Evolutionary conservation across 2,888 invertebrate species (phyloP).

Genomic region (Caenorhabditis becei): DNA sequence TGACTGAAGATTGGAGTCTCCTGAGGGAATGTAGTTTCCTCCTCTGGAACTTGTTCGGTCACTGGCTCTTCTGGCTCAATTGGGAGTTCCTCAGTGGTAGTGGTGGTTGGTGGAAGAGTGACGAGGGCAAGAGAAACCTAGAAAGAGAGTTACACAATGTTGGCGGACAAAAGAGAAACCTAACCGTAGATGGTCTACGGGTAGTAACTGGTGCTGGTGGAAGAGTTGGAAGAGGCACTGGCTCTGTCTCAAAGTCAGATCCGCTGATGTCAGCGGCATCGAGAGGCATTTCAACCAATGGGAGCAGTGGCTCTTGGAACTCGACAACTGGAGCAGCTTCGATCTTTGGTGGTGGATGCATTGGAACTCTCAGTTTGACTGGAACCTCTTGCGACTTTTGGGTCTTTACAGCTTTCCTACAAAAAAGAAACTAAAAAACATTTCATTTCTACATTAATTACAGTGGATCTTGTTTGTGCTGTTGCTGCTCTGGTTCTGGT

Average conservation of each 20-base stretch:
- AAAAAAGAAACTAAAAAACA: conserved; percentile 15
- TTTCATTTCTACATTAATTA: conserved; percentile 26
- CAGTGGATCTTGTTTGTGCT: conserved; percentile 52
- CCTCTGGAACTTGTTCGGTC: conserved; percentile 32
- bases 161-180: neutral
- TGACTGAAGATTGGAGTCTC: conserved; percentile 56
- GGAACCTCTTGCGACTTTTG: conserved; percentile 39
- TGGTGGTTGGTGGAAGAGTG: conserved; percentile 50
- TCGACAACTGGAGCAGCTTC: conserved; percentile 42
- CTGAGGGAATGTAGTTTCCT: conserved; percentile 56
- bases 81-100: conserved; percentile 40
- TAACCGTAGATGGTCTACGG: conserved; percentile 26
- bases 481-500: conserved; percentile 24
- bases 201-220: conserved; percentile 22
- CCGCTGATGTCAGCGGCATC: conserved; percentile 48
- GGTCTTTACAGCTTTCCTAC: conserved; percentile 51
- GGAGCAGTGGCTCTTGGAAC: conserved; percentile 39
- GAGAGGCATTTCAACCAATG: conserved; percentile 42
- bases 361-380: conserved; percentile 51
- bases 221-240: conserved; percentile 24
- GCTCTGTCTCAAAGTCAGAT: conserved; percentile 7
- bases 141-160: neutral
- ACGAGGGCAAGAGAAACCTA: conserved; percentile 40
- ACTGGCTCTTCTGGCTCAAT: conserved; percentile 41
- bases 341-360: conserved; percentile 55